Evolutionary conservation across 1,140 invertebrate genomes (phyloP), one percentile per base, ranked within the genome.

Genomic region (Parapsyche elsis): DNA sequence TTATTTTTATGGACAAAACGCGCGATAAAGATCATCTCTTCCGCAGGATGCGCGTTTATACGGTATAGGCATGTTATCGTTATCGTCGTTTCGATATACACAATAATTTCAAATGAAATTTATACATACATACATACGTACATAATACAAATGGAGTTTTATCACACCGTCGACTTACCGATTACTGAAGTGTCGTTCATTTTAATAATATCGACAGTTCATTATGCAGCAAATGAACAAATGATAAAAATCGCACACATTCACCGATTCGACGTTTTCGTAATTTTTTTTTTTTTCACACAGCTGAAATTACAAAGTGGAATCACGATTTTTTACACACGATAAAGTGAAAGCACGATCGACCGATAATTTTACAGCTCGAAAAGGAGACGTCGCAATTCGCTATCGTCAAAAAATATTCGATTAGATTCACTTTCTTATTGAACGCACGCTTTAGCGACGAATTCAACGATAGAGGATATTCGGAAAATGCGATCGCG

Each of bases 361-460:
- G 57, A 61, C 19, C 49, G 19, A 19, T 21, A 9, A 61, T 61
- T 53, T 61, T 61, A 21, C 30, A 61, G 21, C 57, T 19, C 16
- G 5, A 21, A 61, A 2, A 53, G 49, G 21, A 67, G 38, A 38
- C 5, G 14, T 46, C 38, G 21, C 71, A 74, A 53, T 74, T 46
- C 71, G 30, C 71, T 74, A 46, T 74, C 71, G 44, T 74, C 21
- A 71, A n/a, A 38, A 38, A 4, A 71, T 19, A 61, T 1, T 7
- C 30, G 46, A 74, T 74, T 74, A 23, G 38, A 46, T 74, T 16
- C 71, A 74, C 71, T 74, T 74, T 74, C 71, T 46, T 74, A 38
- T 74, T n/a, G n/a, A 53, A 1, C 49, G 49, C 2, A 19, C 16
- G 57, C 16, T 0, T 61, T 0, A 61, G 7, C 30, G 2, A 7